A percentile compares a stretch with the other conserved stretches of the same genome.
Evolutionary conservation across 2,113 vertebrate species (phyloP).

Genomic region (Spilogale gracilis): DNA sequence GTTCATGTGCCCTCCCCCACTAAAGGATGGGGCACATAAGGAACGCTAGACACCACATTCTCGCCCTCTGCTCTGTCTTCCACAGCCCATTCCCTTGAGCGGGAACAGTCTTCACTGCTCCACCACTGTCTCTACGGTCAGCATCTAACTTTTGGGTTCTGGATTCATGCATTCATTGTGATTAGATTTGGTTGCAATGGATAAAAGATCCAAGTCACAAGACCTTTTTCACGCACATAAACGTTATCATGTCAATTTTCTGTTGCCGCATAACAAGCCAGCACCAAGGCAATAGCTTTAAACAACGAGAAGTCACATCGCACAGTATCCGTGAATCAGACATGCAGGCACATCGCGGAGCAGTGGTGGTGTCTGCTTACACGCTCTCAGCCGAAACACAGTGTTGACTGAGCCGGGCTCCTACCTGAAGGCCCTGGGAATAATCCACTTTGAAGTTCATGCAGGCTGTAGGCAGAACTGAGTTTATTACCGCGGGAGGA

Average conservation of each 20-base stretch:
- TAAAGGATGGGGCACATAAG: not conserved
- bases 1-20: not conserved
- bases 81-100: not conserved
- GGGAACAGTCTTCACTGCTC: not conserved
- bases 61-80: not conserved
- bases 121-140: not conserved
- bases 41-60: not conserved
- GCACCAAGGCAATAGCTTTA: not conserved
- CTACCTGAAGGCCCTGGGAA: not conserved
- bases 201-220: not conserved
- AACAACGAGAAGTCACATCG: not conserved
- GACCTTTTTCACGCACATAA: not conserved
- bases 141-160: not conserved
- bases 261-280: not conserved
- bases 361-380: not conserved
- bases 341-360: not conserved
- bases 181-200: not conserved
- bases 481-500: not conserved
- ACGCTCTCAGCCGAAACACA: not conserved
- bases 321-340: not conserved
- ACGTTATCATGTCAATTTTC: not conserved
- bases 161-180: not conserved
- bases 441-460: not conserved
- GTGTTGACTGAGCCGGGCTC: not conserved
- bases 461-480: not conserved